Evolutionary conservation across 2,113 vertebrate genomes (phyloP).

Genomic region (Strix uralensis): DNA sequence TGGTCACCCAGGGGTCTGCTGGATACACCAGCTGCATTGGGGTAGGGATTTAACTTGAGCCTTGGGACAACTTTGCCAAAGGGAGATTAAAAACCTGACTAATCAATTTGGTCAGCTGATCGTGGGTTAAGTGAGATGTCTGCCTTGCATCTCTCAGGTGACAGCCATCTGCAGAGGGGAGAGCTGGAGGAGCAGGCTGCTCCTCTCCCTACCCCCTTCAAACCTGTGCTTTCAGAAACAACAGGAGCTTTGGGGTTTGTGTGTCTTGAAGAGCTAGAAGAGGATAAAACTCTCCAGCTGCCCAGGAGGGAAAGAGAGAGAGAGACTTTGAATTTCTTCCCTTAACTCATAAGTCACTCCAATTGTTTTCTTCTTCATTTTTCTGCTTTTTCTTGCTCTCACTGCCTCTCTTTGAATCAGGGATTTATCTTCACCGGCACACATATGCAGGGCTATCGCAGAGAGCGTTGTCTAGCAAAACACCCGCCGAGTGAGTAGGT

Average conservation of each 20-base stretch:
- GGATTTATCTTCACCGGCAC: neutral
- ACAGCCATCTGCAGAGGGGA: neutral
- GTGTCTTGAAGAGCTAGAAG: neutral
- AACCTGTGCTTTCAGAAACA: neutral
- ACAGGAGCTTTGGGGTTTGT: neutral
- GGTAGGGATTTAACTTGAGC: neutral
- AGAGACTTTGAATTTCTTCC: neutral
- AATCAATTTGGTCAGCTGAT: neutral
- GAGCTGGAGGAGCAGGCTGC: neutral
- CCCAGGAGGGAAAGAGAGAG: neutral
- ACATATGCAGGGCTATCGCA: neutral
- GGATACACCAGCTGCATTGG: neutral
- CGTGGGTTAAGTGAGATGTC: neutral
- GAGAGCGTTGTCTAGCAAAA: neutral
- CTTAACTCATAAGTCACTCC: neutral
- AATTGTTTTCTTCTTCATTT: neutral
- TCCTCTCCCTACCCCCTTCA: neutral
- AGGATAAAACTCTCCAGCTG: slow-evolving; percentile 5
- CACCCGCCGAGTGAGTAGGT: neutral
- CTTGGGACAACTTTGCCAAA: neutral
- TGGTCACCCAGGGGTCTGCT: neutral
- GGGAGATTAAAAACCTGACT: neutral
- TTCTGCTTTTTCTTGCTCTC: neutral
- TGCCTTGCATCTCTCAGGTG: neutral
- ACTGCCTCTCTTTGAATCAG: neutral